phyloP scores from a whole-genome alignment of 2,797 vertebrate genomes.

The Aeoliscus strigatus region DNA sequence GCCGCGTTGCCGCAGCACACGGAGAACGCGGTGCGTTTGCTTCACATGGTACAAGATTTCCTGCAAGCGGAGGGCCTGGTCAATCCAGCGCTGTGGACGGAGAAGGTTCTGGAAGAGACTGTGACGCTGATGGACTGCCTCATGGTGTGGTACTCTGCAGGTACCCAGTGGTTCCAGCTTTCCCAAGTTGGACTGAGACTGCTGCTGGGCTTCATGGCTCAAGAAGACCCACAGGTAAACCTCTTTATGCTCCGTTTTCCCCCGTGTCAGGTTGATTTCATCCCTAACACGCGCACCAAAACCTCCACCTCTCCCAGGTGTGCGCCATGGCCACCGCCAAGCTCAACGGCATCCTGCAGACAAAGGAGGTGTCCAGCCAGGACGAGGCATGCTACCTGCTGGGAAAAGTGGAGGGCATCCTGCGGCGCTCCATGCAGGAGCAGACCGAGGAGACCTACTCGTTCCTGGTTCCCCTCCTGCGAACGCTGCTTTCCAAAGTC shows the following conservation, averaged over 20 bases:
- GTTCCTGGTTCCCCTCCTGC: conserved; percentile 90
- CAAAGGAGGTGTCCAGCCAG: conserved; percentile 89
- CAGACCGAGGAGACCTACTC: conserved; percentile 87
- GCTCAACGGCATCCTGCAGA: conserved; percentile 93
- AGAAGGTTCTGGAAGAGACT: conserved; percentile 90
- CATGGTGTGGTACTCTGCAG: conserved; percentile 87
- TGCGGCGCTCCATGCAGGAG: conserved; percentile 83
- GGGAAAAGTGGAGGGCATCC: conserved; percentile 87
- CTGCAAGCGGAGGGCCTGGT: conserved; percentile 90
- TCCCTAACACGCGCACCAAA: not conserved
- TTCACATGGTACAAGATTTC: conserved; percentile 90
- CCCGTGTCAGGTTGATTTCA: not conserved
- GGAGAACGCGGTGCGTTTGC: conserved; percentile 88
- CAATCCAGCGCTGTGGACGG: conserved; percentile 88
- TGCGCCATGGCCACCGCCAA: conserved; percentile 95
- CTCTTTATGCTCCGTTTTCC: not conserved
- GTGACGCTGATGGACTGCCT: conserved; percentile 89
- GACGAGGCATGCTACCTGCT: conserved; percentile 93
- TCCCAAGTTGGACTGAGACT: conserved; percentile 89
- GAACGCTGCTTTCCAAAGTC: conserved; percentile 91
- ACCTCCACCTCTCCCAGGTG: conserved; percentile 67
- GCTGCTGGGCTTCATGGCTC: conserved; percentile 93
- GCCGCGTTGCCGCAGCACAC: conserved; percentile 80
- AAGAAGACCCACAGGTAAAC: conserved; percentile 85
- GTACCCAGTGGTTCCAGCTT: conserved; percentile 80